Base-by-base conservation (phyloP, 2,797 vertebrate genomes). In the Siniperca undulata region DNA sequence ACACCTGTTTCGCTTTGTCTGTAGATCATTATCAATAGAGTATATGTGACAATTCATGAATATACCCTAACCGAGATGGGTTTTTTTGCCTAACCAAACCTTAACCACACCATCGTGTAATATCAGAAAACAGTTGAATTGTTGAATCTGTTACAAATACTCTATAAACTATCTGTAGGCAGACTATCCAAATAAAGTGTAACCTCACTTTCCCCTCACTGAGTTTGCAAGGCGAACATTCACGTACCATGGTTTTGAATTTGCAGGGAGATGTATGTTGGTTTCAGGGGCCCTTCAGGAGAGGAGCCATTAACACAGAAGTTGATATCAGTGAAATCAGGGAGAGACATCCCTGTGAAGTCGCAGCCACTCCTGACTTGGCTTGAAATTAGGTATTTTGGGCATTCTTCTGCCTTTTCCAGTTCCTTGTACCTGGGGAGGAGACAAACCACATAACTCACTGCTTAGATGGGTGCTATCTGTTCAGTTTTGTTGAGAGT, bases 221-320 rank as follows among this genome's bases (percentile, higher is more conserved):
- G 1, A n/a, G 34, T 7, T 20, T 20, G 2, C 8, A 34, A n/a
- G 5, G 8, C 0, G 30, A 77, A 61, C 5, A n/a, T 52, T 14
- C 9, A 38, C 2, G 1, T 87, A 96, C 96, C 92, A 0, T 92
- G 85, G 80, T 96, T 95, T 82, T 96, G 95, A 50, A 93, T 89
- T 84, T 95, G 92, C 58, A 96, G 68, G 20, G 90, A 87, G 82
- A 85, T 62, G 64, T 91, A 96, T 0, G 65, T 60, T 0, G 91
- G 67, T 65, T 75, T 80, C 55, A 96, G 77, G 0, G 62, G 64
- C 0, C 92, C 93, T 2, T 80, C 48, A 0, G 70, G 7, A 5
- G 93, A 94, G 1, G 95, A 94, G 22, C 94, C 94, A 9, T 96
- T 96, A 2, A 96, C 84, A 70, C 95, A 96, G 53, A 96, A 74